These are phyloP conservation scores for Paralichthys olivaceus DNA, from an alignment of 2,113 vertebrate species.

Conservation along the genomic window DNA sequence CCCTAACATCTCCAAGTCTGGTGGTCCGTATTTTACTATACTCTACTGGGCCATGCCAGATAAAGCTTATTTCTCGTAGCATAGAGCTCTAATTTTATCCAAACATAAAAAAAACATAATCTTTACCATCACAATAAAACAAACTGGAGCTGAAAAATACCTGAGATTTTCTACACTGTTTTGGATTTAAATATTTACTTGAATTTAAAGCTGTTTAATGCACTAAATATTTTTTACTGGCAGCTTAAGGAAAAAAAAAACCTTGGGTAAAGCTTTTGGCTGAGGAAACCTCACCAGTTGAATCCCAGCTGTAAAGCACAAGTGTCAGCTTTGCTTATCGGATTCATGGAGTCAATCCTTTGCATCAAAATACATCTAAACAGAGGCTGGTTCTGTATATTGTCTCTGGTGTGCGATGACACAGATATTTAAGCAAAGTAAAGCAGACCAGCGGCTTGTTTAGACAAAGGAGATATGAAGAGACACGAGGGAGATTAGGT, in stretches of 20 bases:
- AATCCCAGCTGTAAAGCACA: not conserved
- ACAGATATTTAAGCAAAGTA: conserved; percentile 49
- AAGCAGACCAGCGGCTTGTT: conserved; percentile 53
- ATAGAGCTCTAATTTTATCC: no score
- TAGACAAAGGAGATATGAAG: conserved; percentile 50
- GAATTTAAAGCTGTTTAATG: not conserved
- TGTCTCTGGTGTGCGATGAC: conserved; percentile 39
- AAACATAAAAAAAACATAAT: no score
- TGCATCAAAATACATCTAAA: conserved; percentile 36
- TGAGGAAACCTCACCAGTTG: not conserved
- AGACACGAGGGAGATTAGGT: conserved; percentile 29
- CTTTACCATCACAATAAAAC: not conserved
- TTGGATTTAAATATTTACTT: not conserved
- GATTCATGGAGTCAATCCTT: not conserved
- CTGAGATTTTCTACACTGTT: not conserved
- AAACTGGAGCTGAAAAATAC: not conserved
- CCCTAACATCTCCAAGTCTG: no score
- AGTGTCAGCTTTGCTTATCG: not conserved
- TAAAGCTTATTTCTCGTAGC: no score
- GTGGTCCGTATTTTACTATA: no score
- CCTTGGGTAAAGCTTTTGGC: not conserved
- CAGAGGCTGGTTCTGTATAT: conserved; percentile 39
- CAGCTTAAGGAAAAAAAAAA: not conserved
- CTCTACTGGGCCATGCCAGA: no score
- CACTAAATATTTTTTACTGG: not conserved